These are phyloP conservation scores for Ceratina japonica DNA, from an alignment of 1,140 invertebrate species.

Conservation along the genomic window DNA sequence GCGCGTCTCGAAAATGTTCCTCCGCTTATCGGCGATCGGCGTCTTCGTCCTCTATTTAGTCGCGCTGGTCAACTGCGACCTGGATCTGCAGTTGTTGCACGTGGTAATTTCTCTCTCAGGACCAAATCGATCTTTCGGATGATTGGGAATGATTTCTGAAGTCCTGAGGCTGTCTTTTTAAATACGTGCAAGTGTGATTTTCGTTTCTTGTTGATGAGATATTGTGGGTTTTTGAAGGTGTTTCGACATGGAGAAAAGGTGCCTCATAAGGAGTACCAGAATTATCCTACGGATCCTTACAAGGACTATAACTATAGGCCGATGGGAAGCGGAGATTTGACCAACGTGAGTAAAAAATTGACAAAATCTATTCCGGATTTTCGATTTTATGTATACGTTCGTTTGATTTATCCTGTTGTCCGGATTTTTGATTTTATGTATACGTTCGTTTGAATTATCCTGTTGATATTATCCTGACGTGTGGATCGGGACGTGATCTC, in stretches of 20 bases:
- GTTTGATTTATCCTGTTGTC: too few species aligned
- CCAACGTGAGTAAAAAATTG: conserved; percentile 74
- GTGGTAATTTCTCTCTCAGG: too few species aligned
- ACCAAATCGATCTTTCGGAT: too few species aligned
- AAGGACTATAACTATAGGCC: conserved; percentile 74
- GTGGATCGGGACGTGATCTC: too few species aligned
- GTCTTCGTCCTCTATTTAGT: conserved; percentile 34
- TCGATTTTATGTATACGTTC: background rate
- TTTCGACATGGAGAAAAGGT: conserved; percentile 78
- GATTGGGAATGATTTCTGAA: too few species aligned
- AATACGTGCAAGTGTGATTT: too few species aligned
- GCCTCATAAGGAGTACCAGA: conserved; percentile 74
- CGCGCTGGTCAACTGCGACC: conserved; percentile 50
- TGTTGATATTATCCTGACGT: too few species aligned
- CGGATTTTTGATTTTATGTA: too few species aligned
- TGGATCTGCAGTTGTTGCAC: conserved; percentile 70
- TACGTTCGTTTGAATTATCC: too few species aligned
- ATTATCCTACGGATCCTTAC: conserved; percentile 78
- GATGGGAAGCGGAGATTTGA: conserved; percentile 75
- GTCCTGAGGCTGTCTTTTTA: too few species aligned
- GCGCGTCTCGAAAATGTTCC: conserved; percentile 30
- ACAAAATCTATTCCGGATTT: background rate
- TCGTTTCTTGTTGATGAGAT: too few species aligned
- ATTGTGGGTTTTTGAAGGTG: conserved; percentile 66
- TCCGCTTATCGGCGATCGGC: background rate